A percentile compares a stretch with the other conserved stretches of the same genome.
Evolutionary conservation across 2,113 vertebrate genomes (phyloP).

Genomic region (Notechis scutatus): DNA sequence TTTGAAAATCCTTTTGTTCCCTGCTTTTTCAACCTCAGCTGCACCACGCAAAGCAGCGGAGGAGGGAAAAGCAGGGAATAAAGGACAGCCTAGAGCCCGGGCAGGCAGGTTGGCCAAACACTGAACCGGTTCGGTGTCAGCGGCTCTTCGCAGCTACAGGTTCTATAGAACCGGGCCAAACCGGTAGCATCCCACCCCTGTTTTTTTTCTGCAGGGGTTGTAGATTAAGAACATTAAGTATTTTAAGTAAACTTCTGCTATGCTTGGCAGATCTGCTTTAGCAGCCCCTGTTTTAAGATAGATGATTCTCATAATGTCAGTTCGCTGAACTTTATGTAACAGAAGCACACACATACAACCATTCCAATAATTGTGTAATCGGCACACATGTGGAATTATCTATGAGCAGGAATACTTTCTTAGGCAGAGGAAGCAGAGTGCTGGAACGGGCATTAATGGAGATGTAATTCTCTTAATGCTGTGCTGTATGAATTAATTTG

Average conservation of each 20-base stretch:
- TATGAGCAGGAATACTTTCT: constrained; percentile 7
- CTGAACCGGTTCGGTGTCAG: too few relatives aligned
- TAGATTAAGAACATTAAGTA: constrained; percentile 17
- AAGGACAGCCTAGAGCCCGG: too few relatives aligned
- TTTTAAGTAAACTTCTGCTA: neutral
- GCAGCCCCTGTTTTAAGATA: constrained; percentile 4
- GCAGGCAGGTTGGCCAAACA: too few relatives aligned
- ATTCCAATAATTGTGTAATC: constrained; percentile 23
- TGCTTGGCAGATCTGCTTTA: neutral
- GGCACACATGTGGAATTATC: neutral
- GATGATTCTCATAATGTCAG: constrained; percentile 16
- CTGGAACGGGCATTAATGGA: neutral
- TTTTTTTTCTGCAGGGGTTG: neutral
- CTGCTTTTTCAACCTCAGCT: too few relatives aligned
- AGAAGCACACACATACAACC: neutral
- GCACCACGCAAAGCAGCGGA: too few relatives aligned
- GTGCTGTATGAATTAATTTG: constrained; percentile 15
- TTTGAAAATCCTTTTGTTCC: too few relatives aligned
- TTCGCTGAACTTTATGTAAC: constrained; percentile 22
- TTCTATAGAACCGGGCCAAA: too few relatives aligned
- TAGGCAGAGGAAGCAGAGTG: neutral
- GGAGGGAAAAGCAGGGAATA: too few relatives aligned
- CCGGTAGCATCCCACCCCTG: too few relatives aligned
- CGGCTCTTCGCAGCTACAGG: too few relatives aligned
- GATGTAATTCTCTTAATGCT: constrained; percentile 14